Conservation (phyloP, 2,797 vertebrate species). For the Alca torda region DNA sequence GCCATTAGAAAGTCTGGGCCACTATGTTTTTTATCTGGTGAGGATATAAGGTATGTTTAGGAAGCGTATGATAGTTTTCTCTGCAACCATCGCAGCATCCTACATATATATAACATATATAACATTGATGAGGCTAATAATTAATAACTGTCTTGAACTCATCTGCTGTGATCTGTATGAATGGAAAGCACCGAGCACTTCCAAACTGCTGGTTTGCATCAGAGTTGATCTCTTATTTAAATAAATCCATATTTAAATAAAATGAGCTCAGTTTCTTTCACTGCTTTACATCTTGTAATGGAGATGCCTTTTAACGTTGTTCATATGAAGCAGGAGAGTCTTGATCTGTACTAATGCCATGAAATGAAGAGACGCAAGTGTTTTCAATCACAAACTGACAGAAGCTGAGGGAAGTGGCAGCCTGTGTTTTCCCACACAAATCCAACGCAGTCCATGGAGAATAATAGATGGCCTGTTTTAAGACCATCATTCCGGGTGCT, state of each 20-base stretch:
- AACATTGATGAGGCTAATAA: background rate
- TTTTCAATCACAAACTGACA: conserved; percentile 47
- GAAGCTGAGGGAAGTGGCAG: conserved; percentile 20
- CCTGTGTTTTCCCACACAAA: conserved; percentile 31
- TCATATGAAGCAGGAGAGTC: background rate
- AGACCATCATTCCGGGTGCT: background rate
- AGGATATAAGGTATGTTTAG: background rate
- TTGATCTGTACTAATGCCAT: background rate
- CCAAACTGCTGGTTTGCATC: conserved; percentile 33
- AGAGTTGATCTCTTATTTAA: conserved; percentile 9
- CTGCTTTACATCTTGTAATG: background rate
- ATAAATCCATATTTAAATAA: conserved; percentile 34
- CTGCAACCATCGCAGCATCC: background rate
- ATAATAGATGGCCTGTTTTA: background rate
- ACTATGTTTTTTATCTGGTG: background rate
- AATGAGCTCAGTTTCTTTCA: background rate
- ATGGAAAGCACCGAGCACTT: background rate
- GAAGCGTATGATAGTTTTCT: background rate
- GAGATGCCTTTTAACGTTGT: conserved; percentile 19
- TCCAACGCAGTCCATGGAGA: background rate
- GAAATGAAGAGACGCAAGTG: conserved; percentile 30
- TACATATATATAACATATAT: background rate
- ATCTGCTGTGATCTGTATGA: background rate
- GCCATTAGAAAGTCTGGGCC: background rate
- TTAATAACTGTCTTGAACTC: background rate